Conservation (phyloP, 2,797 vertebrate genomes). For the Darevskia nairensis region DNA sequence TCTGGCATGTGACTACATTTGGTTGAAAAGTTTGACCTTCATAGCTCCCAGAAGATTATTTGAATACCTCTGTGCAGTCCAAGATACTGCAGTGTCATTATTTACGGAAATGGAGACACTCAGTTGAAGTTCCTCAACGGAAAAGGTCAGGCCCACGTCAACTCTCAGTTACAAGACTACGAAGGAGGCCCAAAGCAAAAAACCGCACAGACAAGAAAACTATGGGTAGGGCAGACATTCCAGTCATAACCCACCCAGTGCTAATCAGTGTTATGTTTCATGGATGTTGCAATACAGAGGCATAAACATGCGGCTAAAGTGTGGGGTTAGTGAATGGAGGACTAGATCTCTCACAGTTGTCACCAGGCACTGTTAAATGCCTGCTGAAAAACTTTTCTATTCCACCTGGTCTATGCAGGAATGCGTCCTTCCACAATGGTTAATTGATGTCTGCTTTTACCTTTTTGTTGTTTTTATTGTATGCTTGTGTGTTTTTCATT, state of each 20-base stretch:
- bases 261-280: constrained; percentile 66
- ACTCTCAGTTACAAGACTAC: constrained; percentile 21
- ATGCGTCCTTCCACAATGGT: no score
- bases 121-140: constrained; percentile 13
- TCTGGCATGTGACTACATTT: not conserved
- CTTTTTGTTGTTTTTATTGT: no score
- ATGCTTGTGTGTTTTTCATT: no score
- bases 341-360: not conserved
- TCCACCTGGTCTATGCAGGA: no score
- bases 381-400: no score
- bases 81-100: not conserved
- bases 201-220: constrained; percentile 66
- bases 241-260: constrained; percentile 71
- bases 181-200: constrained; percentile 34
- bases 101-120: constrained; percentile 26
- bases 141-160: constrained; percentile 23
- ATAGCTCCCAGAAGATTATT: not conserved
- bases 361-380: no score
- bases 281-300: constrained; percentile 66
- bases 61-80: not conserved
- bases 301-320: constrained; percentile 35
- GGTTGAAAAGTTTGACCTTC: not conserved
- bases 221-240: constrained; percentile 69
- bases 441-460: no score
- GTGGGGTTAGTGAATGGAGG: not conserved